Evolutionary conservation across 2,113 vertebrate genomes (phyloP).

Genomic region (Proteles cristata): DNA sequence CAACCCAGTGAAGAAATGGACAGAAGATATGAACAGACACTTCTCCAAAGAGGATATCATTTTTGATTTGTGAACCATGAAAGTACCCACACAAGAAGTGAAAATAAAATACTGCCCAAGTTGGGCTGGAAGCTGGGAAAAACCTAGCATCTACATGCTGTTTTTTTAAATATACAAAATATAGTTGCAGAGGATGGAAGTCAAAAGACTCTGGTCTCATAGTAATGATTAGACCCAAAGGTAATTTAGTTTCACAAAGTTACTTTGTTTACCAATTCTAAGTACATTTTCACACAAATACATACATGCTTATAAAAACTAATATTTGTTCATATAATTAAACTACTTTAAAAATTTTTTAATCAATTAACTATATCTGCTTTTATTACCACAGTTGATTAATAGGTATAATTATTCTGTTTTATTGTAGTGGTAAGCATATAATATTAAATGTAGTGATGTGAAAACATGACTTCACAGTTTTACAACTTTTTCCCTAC

Average conservation of each 20-base stretch:
- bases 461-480: slow-evolving; percentile 46
- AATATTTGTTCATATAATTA: slow-evolving; percentile 46
- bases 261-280: slow-evolving; percentile 21
- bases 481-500: slow-evolving; percentile 27
- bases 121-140: background rate
- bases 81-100: background rate
- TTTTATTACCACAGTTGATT: background rate
- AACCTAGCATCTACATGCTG: background rate
- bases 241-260: slow-evolving; percentile 4
- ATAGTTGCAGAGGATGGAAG: background rate
- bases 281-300: background rate
- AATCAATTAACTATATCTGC: background rate
- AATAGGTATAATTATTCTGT: background rate
- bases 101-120: background rate
- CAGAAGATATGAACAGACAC: no score
- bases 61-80: background rate
- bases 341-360: background rate
- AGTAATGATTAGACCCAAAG: background rate
- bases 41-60: no score
- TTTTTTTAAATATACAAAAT: slow-evolving; percentile 28
- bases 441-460: background rate
- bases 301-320: background rate
- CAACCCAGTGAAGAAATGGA: no score
- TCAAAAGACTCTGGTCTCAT: background rate
- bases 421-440: background rate